phyloP scores from a whole-genome alignment of 2,888 invertebrate species.

The Agonopterix alstromeriana region DNA sequence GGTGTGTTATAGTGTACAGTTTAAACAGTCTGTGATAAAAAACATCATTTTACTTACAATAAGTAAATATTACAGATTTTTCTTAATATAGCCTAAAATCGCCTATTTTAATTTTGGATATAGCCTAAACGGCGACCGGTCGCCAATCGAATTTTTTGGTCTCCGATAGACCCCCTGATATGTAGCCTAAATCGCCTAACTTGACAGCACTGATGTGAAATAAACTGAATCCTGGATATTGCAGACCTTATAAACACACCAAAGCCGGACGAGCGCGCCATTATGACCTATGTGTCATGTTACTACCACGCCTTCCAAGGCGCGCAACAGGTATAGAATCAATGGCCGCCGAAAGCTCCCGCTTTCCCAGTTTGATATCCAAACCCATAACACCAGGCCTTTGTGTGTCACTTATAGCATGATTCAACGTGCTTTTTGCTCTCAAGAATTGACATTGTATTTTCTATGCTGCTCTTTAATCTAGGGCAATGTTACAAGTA shows the following conservation, averaged over 20 bases:
- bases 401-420: conserved; percentile 74
- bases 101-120: no score
- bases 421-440: conserved; percentile 27
- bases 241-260: conserved; percentile 99
- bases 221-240: conserved; percentile 39
- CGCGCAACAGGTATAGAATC: conserved; percentile 91
- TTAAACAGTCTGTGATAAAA: no score
- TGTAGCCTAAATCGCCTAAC: no score
- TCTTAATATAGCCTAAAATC: no score
- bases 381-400: conserved; percentile 62
- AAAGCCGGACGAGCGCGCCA: conserved; percentile 99
- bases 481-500: no score
- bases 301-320: conserved; percentile 99
- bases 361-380: conserved; percentile 40
- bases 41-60: no score
- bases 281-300: conserved; percentile 99
- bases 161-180: no score
- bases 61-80: no score
- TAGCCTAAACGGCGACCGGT: no score
- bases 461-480: conserved; percentile 18
- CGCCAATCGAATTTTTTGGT: no score
- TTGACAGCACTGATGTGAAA: no score
- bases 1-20: no score
- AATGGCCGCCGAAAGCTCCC: conserved; percentile 52
- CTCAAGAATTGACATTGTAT: conserved; percentile 17